Percentiles rank a stretch among this genome's conserved stretches.
Conservation (phyloP, 1,140 invertebrate genomes). For the Papilio glaucus region DNA sequence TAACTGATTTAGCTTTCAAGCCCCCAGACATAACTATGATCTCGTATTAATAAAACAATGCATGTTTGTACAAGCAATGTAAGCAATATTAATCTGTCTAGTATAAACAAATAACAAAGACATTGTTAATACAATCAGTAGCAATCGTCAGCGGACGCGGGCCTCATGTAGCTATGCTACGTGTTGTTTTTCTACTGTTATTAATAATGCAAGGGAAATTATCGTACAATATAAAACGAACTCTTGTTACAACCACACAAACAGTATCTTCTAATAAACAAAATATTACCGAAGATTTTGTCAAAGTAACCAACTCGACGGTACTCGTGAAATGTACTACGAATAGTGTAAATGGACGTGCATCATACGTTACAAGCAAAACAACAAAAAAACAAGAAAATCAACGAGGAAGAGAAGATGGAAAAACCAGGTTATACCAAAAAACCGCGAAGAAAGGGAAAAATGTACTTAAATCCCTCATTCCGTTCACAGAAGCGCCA, state of each 20-base stretch:
- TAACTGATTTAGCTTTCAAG: not conserved
- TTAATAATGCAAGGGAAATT: slow-evolving; percentile 46
- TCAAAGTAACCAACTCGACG: not conserved
- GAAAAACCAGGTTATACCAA: not conserved
- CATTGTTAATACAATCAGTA: slow-evolving; percentile 51
- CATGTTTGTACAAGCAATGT: slow-evolving; percentile 39
- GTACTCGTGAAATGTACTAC: not conserved
- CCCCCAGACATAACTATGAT: not conserved
- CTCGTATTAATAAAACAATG: slow-evolving; percentile 71
- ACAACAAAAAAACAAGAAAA: not conserved
- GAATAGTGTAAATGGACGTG: not conserved
- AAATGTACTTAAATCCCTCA: slow-evolving; percentile 16
- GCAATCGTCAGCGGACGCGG: slow-evolving; percentile 43
- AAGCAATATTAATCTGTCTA: slow-evolving; percentile 61
- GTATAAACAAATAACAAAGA: slow-evolving; percentile 66
- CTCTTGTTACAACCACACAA: slow-evolving; percentile 4
- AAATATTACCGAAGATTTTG: not conserved
- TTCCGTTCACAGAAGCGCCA: slow-evolving; percentile 27
- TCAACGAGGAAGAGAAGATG: not conserved
- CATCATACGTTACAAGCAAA: not conserved
- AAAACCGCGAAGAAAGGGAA: slow-evolving; percentile 6
- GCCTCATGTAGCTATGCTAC: slow-evolving; percentile 56
- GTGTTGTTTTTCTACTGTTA: slow-evolving; percentile 51
- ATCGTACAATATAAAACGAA: slow-evolving; percentile 13
- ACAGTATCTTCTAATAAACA: not conserved